Base-by-base conservation (phyloP, 2,113 vertebrate genomes). In the Mormyrus iriodes region DNA sequence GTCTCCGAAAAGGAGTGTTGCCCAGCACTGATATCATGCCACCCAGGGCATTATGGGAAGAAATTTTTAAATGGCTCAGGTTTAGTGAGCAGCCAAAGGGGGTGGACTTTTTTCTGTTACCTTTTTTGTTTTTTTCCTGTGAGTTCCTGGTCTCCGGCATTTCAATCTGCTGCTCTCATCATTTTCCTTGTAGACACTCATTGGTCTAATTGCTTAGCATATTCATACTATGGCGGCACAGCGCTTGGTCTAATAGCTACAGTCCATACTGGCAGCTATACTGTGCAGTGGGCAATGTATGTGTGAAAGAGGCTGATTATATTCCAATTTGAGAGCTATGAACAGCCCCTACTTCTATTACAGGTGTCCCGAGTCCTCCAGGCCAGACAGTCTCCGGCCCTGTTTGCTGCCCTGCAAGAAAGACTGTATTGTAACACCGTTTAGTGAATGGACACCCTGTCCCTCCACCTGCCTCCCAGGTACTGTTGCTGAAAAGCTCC, bases 391-490 rank as follows among this genome's bases (percentile, higher is more conserved):
- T 0, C 61, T 95, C 79, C 95, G 93, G 0, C 94, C 97, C 0
- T 99, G 98, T 91, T 93, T 95, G n/a, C 95, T 98, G 0, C 96
- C 96, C 9, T 99, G 98, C 94, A 97, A 94, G 93, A 98, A 92
- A 89, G 97, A 99, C 93, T 99, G 98, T 73, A 4, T 97, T 1
- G 98, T 99, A 65, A 99, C 98, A 0, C 95, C 96, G 21, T 99
- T 99, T 95, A 99, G 98, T 6, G 97, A 99, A 94, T 99, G 98
- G 98, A 98, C 96, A 0, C 91, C 89, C 79, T 99, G 98, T 90
- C 97, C 97, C 0, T 93, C 93, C 27, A 84, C 91, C 9, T 99
- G 98, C 89, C 94, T 96, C 19, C 95, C 95, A 95, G 97, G 98
- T 99, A 95, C 10, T 42, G 88, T 31, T 44, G 7, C 46, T 49